Conservation (phyloP, 2,888 invertebrate genomes). For the Nymphalis polychloros region DNA sequence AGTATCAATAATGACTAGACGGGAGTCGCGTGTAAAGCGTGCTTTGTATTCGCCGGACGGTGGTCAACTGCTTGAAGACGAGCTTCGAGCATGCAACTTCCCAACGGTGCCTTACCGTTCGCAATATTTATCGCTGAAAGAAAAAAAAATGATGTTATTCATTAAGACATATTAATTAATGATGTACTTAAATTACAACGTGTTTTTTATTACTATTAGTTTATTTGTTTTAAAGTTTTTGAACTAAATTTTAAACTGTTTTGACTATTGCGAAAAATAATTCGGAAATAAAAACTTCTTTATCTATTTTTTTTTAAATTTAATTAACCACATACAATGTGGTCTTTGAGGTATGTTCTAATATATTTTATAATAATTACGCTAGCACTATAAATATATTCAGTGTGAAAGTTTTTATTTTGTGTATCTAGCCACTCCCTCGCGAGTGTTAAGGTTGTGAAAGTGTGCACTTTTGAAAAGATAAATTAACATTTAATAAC, state of each 20-base stretch:
- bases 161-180: not conserved
- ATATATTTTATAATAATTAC: constrained; percentile 5
- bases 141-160: constrained; percentile 9
- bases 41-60: constrained; percentile 66
- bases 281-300: not conserved
- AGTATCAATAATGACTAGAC: constrained; percentile 42
- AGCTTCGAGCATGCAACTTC: constrained; percentile 25
- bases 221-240: not conserved
- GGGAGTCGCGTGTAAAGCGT: constrained; percentile 52
- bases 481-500: constrained; percentile 41
- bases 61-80: constrained; percentile 67
- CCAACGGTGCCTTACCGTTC: constrained; percentile 39
- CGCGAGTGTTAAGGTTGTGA: constrained; percentile 41
- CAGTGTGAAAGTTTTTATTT: constrained; percentile 41
- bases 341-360: not conserved
- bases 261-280: not conserved
- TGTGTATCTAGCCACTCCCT: constrained; percentile 38
- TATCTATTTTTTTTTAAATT: no score
- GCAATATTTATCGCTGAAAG: constrained; percentile 27
- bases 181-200: not conserved
- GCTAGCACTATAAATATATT: constrained; percentile 31
- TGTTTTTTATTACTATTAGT: not conserved
- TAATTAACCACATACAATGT: no score
- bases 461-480: constrained; percentile 42
- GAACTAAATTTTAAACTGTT: not conserved